Percentiles rank a stretch among this genome's conserved stretches.
Evolutionary conservation across 1,140 invertebrate genomes (phyloP).

Genomic region (Sinonovacula constricta): DNA sequence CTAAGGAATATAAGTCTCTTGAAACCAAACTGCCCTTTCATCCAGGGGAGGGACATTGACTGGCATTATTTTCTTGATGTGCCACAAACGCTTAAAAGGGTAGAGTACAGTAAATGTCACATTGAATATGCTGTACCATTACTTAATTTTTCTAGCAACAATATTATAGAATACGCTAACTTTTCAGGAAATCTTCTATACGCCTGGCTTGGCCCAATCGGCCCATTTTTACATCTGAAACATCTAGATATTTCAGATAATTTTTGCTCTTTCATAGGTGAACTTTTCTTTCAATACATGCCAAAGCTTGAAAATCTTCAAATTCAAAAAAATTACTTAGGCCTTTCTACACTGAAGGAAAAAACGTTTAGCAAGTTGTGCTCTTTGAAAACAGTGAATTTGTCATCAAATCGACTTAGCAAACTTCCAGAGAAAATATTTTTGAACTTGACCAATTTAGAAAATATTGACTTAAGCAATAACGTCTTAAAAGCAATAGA

Average conservation of each 20-base stretch:
- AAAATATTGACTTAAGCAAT: too few species aligned
- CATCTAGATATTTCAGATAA: slow-evolving; percentile 15
- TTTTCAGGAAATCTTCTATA: slow-evolving; percentile 18
- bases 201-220: neutral
- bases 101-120: neutral
- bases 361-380: neutral
- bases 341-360: neutral
- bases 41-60: too few species aligned
- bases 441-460: neutral
- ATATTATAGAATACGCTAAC: neutral
- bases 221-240: neutral
- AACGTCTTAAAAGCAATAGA: too few species aligned
- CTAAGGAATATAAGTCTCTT: neutral
- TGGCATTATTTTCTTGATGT: too few species aligned
- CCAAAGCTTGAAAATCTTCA: slow-evolving; percentile 14
- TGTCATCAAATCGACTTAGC: slow-evolving; percentile 16
- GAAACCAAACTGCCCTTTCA: too few species aligned
- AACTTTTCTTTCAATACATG: neutral
- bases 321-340: slow-evolving; percentile 22
- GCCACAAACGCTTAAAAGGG: neutral
- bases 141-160: neutral
- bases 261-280: slow-evolving; percentile 9
- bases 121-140: neutral
- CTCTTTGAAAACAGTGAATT: slow-evolving; percentile 16
- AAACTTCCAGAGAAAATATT: neutral